Base-by-base conservation (phyloP, 1,140 invertebrate genomes). In the Drosophila navojoa region DNA sequence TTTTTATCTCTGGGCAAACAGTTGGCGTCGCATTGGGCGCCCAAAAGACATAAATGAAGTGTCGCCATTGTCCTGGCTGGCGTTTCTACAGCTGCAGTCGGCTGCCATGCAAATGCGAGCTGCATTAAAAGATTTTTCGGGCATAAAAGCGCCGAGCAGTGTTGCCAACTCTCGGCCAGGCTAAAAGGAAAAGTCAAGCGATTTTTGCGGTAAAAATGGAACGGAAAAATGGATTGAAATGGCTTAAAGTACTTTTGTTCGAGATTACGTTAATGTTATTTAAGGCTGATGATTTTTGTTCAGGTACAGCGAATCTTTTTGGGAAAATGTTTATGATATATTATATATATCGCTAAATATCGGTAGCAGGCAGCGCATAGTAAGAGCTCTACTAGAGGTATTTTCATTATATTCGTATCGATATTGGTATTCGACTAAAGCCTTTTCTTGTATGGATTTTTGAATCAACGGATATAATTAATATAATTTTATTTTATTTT, bases 61-160 rank as follows among this genome's bases (percentile, higher is more conserved):
- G 76, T 71, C 61, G 53, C 82, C 69, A 81, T 85, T 85, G 82
- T 81, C 70, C 76, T 79, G 58, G 52, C 68, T 58, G 29, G 45
- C 15, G 27, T 19, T 38, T 9, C 40, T 19, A 5, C 16, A 40
- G 35, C 49, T 29, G 15, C 66, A 47, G 7, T 16, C 44, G 22
- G 32, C 59, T 75, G 79, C 77, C 50, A 85, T 81, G 81, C 77
- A 86, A 86, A 81, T 86, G 67, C 67, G 60, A 68, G 52, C 57
- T 61, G 78, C 62, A 82, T 86, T 86, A 86, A 86, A 79, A 71
- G 82, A 87, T 86, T 86, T 87, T 78, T 78, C 45, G 70, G 66
- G 71, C 44, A 70, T 62, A 59, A 67, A 67, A 67, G 69, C 52
- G 54, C 38, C 62, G 25, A 40, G 61, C 27, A 58, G 62, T 59